A percentile compares a stretch with the other conserved stretches of the same genome.
phyloP scores from a whole-genome alignment of 1,140 invertebrate genomes.

The Drosophila lacteicornis region DNA sequence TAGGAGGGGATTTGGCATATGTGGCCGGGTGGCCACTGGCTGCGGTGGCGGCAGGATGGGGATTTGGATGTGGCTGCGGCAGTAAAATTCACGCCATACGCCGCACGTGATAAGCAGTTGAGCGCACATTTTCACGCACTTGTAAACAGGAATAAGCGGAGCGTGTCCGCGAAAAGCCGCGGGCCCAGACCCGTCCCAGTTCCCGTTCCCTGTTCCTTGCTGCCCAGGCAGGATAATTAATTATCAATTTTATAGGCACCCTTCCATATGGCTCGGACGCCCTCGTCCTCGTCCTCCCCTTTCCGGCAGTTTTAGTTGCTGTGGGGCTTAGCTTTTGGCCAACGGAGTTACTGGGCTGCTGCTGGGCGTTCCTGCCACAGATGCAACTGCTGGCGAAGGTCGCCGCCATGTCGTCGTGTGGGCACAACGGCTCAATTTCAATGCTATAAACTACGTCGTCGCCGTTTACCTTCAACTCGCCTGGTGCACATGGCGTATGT shows the following conservation, averaged over 20 bases:
- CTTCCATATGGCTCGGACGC: conserved; percentile 8
- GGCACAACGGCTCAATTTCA: conserved; percentile 67
- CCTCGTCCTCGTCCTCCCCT: conserved; percentile 7
- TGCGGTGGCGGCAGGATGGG: background rate
- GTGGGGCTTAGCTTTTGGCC: conserved; percentile 40
- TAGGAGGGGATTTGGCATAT: conserved; percentile 49
- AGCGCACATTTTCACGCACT: conserved; percentile 81
- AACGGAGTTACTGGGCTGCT: conserved; percentile 18
- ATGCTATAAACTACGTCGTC: conserved; percentile 79
- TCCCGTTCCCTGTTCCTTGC: background rate
- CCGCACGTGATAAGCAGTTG: conserved; percentile 79
- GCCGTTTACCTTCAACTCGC: conserved; percentile 71
- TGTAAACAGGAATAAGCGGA: conserved; percentile 79
- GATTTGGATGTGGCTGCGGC: conserved; percentile 39
- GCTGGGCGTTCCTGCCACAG: conserved; percentile 26
- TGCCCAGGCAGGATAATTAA: conserved; percentile 70
- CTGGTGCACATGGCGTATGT: conserved; percentile 64
- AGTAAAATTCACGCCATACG: conserved; percentile 70
- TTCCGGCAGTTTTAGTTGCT: conserved; percentile 13
- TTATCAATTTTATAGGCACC: conserved; percentile 75
- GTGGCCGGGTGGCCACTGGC: conserved; percentile 62
- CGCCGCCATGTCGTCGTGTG: conserved; percentile 39
- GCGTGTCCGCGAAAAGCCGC: conserved; percentile 72
- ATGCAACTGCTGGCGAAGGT: conserved; percentile 48
- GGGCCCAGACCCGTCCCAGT: conserved; percentile 16